These are phyloP conservation scores for Hafferia zeledoni DNA, from an alignment of 2,797 vertebrate genomes.

Conservation along the genomic window DNA sequence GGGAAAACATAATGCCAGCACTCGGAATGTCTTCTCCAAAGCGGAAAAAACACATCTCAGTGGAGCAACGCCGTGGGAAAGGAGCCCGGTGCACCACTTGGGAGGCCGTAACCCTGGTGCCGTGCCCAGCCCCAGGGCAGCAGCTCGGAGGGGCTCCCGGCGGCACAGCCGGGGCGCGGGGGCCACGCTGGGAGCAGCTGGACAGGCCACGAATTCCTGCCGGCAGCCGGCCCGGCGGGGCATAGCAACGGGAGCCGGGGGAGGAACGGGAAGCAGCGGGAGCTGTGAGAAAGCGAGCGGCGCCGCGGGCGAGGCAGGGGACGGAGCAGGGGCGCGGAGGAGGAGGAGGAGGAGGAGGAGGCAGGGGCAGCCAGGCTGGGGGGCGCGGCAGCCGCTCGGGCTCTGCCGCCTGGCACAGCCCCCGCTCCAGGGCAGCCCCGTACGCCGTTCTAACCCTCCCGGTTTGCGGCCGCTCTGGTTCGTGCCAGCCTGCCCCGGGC, in stretches of 20 bases:
- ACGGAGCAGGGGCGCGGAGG: neutral
- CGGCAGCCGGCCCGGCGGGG: conserved; percentile 10
- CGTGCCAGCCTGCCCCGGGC: neutral
- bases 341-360: neutral
- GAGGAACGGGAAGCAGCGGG: conserved; percentile 14
- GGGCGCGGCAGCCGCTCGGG: neutral
- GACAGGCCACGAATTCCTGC: conserved; percentile 34
- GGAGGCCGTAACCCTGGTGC: neutral
- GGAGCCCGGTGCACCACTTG: neutral
- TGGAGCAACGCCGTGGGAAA: neutral
- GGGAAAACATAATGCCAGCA: neutral
- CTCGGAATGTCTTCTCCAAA: neutral
- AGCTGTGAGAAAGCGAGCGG: conserved; percentile 23
- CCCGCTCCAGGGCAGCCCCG: neutral
- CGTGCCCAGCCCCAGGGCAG: neutral
- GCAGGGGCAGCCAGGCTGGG: neutral
- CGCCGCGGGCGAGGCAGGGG: neutral
- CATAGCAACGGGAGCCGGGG: conserved; percentile 48
- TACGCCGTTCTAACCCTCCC: neutral
- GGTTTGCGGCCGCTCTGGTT: neutral
- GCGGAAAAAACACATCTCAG: neutral
- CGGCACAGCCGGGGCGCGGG: neutral
- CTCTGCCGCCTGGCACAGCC: neutral
- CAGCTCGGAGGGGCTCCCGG: no score
- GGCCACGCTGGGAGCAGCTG: conserved; percentile 33